Evolutionary conservation across 2,113 vertebrate species (phyloP), one percentile per base, ranked within the genome.

Genomic region (Thymallus thymallus): DNA sequence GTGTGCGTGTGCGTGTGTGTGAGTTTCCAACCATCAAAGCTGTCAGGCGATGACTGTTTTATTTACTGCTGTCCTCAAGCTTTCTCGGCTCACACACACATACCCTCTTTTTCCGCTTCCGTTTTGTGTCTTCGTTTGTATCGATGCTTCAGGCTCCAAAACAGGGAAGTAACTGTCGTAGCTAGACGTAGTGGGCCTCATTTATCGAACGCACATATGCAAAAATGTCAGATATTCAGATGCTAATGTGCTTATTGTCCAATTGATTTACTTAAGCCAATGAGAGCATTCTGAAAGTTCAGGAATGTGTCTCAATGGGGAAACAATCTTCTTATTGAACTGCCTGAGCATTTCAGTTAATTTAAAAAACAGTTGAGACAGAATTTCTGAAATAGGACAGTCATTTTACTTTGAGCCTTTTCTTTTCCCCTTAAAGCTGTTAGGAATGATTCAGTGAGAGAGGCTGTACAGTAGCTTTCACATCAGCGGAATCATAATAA

Each of bases 241-340:
- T 7, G 51, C 18, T 5, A 30, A 51, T 22, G 51, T 69, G 23
- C n/a, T 6, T 41, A 45, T 70, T 70, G 24, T 4, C 18, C 24
- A 58, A 12, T 71, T 26, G 41, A 41, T 71, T 66, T 46, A 24
- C 22, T 9, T 26, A 58, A 14, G 6, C 67, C 32, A 41, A 9
- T 24, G 35, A 65, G 24, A 26, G 35, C 24, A 46, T 72, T 72
- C 24, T 35, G 23, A 41, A 41, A 48, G 46, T 58, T 76, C 62
- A 46, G 75, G n/a, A 71, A 72, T 35, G 67, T 55, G 26, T 66
- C 55, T 56, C 20, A 72, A 58, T 58, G 51, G 6, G 55, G 41
- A 32, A 60, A 58, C 30, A 41, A 64, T 18, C n/a, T 55, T 75
- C 32, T 76, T n/a, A 66, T 71, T 72, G 26, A 65, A 29, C 69